Conservation (phyloP, 1,140 invertebrate genomes). For the Ostrea denselamellosa region DNA sequence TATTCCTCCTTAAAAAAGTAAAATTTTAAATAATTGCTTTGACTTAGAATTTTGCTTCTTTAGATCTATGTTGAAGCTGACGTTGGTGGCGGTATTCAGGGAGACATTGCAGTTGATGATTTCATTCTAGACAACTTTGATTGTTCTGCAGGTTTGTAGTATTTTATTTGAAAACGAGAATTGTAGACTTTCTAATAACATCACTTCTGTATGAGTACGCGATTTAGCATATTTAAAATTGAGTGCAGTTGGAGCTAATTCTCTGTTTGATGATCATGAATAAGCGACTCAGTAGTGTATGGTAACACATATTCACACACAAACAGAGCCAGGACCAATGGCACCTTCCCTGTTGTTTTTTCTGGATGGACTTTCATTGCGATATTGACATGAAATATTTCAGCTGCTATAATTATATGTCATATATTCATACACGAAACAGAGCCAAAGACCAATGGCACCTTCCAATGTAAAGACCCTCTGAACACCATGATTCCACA, state of each 20-base stretch:
- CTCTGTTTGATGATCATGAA: too few species aligned
- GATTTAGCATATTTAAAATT: too few species aligned
- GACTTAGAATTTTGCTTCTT: not conserved
- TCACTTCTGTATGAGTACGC: too few species aligned
- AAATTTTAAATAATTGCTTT: too few species aligned
- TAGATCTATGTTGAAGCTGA: slow-evolving; percentile 58
- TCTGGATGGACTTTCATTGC: too few species aligned
- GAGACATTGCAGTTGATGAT: slow-evolving; percentile 76
- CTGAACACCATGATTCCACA: slow-evolving; percentile 56
- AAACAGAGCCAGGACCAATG: too few species aligned
- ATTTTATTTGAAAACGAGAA: slow-evolving; percentile 11
- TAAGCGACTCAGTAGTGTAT: too few species aligned
- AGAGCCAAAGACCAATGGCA: slow-evolving; percentile 55
- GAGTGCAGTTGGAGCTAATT: too few species aligned
- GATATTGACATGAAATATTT: not conserved
- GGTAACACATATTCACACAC: too few species aligned
- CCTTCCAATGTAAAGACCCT: slow-evolving; percentile 58
- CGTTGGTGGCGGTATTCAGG: slow-evolving; percentile 61
- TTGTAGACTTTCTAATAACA: not conserved
- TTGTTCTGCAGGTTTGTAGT: slow-evolving; percentile 53
- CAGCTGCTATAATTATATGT: not conserved
- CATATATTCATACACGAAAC: not conserved
- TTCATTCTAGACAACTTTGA: slow-evolving; percentile 59
- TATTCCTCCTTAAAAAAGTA: too few species aligned
- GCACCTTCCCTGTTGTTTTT: too few species aligned